Evolutionary conservation across 2,888 invertebrate genomes (phyloP), one percentile per base, ranked within the genome.

Genomic region (Torymus auratus): DNA sequence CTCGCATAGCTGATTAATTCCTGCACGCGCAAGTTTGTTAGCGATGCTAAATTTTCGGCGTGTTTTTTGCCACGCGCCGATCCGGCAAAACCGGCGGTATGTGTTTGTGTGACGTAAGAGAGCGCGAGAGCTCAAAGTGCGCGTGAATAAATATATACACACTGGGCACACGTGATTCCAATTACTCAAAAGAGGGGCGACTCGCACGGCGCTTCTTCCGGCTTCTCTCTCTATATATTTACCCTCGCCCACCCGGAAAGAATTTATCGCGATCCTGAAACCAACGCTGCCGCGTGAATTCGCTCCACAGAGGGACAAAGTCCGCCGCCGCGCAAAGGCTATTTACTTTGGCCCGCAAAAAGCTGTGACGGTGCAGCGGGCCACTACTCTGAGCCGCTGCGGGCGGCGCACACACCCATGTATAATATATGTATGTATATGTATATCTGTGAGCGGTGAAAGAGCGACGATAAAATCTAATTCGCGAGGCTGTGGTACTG

Each of bases 1-100:
- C 76, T 76, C 69, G 67, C 12, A 23, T 1, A 68, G 52, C 73
- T 75, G 80, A 80, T 80, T 75, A 80, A 80, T 80, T 71, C 53
- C 75, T 17, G 28, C 3, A 4, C 28, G 2, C 28, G 28, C 41
- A 53, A 17, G 65, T 70, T 70, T 28, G 64, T 74, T 68, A 72
- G 56, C 68, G 55, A 28, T 52, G 70, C 74, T 17, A 60, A 58
- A 50, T 70, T 74, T 77, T 65, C 23, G 53, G 15, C 55, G 28
- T 2, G 7, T 28, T 28, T 28, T 2, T 28, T 28, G 28, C 28
- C 3, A 7, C 7, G 28, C 28, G 28, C 3, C 28, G 28, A 28
- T 28, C 28, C 28, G 3, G 28, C 28, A 28, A 28, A 28, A 4
- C 28, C 28, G 20, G 20, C 20, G 20, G 28, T 28, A 2, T 28